Evolutionary conservation across 37 sponge, comb jelly and placozoan genomes (phyloP).

Genomic region (Eunapius fragilis): DNA sequence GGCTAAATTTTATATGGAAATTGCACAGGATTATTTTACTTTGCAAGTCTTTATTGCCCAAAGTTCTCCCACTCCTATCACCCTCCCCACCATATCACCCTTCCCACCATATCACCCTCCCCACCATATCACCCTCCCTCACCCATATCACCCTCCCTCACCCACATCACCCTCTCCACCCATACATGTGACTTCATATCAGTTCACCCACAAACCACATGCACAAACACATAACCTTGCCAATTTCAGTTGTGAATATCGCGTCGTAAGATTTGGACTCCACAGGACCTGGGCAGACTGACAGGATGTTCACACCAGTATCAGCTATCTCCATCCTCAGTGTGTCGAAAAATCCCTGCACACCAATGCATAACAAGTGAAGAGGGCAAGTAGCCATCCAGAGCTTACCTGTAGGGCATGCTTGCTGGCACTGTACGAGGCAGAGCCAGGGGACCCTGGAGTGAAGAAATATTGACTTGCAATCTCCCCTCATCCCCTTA

Average conservation of each 20-base stretch:
- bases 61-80: too few relatives aligned
- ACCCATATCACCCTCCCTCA: not conserved
- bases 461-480: not conserved
- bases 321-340: slow-evolving; percentile 84
- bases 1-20: not conserved
- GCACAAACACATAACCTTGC: not conserved
- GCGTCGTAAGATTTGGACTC: slow-evolving; percentile 33
- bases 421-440: slow-evolving; percentile 86
- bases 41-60: too few relatives aligned
- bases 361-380: not conserved
- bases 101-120: not conserved
- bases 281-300: slow-evolving; percentile 93
- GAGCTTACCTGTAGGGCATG: slow-evolving; percentile 83
- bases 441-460: slow-evolving; percentile 77
- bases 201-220: too few relatives aligned
- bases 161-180: not conserved
- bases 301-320: slow-evolving; percentile 50
- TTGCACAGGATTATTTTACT: too few relatives aligned
- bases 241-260: slow-evolving; percentile 24
- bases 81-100: not conserved
- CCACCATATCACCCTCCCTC: too few relatives aligned
- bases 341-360: slow-evolving; percentile 86
- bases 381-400: not conserved
- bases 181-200: too few relatives aligned
- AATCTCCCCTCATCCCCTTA: too few relatives aligned